Evolutionary conservation across 1,140 invertebrate species (phyloP).

Genomic region (Coboldia fuscipes): DNA sequence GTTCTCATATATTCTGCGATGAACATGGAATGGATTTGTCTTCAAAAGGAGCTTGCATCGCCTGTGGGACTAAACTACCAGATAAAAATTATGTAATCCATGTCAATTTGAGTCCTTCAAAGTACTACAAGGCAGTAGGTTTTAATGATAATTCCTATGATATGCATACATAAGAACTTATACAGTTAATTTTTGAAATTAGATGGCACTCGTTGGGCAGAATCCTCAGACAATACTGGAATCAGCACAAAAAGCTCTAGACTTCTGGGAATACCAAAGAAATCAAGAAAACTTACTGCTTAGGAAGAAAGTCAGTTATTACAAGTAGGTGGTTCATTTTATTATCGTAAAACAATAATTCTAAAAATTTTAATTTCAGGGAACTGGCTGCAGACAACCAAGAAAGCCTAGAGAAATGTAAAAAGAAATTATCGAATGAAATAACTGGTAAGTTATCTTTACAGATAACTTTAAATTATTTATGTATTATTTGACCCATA

Average conservation of each 20-base stretch:
- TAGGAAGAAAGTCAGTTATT: neutral
- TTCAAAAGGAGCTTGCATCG: constrained; percentile 4
- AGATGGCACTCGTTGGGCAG: constrained; percentile 7
- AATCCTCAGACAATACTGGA: constrained; percentile 7
- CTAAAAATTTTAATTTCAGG: too few species aligned
- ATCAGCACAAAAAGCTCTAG: constrained; percentile 5
- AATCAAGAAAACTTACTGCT: constrained; percentile 3
- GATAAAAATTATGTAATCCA: constrained; percentile 4
- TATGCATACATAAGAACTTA: neutral
- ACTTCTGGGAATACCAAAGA: constrained; percentile 7
- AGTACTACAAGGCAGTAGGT: constrained; percentile 7
- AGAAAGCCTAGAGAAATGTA: too few species aligned
- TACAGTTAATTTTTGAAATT: neutral
- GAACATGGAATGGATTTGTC: constrained; percentile 4
- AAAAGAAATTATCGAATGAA: too few species aligned
- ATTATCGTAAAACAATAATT: neutral
- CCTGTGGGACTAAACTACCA: constrained; percentile 4
- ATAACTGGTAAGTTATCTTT: too few species aligned
- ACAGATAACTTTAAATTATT: too few species aligned
- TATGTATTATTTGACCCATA: too few species aligned
- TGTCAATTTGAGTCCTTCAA: constrained; percentile 6
- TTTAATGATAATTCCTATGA: neutral
- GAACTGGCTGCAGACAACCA: too few species aligned
- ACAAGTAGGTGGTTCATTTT: neutral
- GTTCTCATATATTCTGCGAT: constrained; percentile 7